A percentile compares a stretch with the other conserved stretches of the same genome.
Evolutionary conservation across 2,113 vertebrate species (phyloP).

Genomic region (Smithornis capensis): DNA sequence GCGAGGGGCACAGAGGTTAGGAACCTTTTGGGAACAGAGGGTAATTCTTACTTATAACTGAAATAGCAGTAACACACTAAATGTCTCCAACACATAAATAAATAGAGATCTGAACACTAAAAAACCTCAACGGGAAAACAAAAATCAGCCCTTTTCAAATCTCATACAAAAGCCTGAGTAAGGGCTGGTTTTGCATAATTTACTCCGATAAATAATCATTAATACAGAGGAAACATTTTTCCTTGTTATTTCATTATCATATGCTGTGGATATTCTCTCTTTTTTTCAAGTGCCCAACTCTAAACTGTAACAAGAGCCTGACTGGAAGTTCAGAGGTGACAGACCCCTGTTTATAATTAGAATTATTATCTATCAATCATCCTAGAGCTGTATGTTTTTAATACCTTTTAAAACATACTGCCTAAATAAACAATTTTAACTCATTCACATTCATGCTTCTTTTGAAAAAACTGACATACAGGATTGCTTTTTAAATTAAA

Average conservation of each 20-base stretch:
- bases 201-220: not conserved
- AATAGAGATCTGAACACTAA: not conserved
- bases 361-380: not conserved
- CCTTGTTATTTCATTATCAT: not conserved
- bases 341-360: not conserved
- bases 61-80: not conserved
- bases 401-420: not conserved
- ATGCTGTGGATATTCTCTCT: not conserved
- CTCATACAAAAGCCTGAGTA: not conserved
- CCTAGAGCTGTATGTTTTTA: not conserved
- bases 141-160: not conserved
- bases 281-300: not conserved
- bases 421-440: not conserved
- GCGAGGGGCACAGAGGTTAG: fast-evolving
- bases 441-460: not conserved
- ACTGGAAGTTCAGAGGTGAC: not conserved
- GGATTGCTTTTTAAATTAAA: not conserved
- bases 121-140: not conserved
- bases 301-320: not conserved
- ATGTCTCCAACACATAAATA: not conserved
- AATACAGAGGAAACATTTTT: not conserved
- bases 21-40: not conserved
- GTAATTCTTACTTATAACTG: not conserved
- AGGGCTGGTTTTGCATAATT: not conserved
- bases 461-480: not conserved